These are phyloP conservation scores for Amyelois transitella DNA, from an alignment of 1,140 invertebrate species.

Conservation along the genomic window DNA sequence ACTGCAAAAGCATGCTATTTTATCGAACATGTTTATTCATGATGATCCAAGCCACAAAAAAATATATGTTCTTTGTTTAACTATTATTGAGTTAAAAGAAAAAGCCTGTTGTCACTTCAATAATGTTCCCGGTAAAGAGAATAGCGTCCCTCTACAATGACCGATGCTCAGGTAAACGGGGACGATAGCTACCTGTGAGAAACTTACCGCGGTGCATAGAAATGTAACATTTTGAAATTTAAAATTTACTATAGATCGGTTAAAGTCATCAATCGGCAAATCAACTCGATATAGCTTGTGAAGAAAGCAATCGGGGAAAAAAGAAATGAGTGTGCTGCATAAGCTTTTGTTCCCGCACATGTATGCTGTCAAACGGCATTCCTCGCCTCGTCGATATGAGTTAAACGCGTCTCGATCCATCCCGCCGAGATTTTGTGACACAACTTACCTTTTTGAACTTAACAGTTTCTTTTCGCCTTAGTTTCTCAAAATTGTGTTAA, in stretches of 20 bases:
- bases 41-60: slow-evolving; percentile 3
- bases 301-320: slow-evolving; percentile 48
- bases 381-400: slow-evolving; percentile 62
- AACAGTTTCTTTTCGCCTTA: slow-evolving; percentile 55
- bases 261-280: not conserved
- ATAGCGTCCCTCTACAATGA: slow-evolving; percentile 39
- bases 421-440: slow-evolving; percentile 56
- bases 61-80: not conserved
- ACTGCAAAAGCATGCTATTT: slow-evolving; percentile 4
- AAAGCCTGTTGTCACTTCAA: too few relatives aligned
- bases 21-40: not conserved
- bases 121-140: slow-evolving; percentile 43
- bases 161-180: slow-evolving; percentile 52
- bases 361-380: slow-evolving; percentile 72
- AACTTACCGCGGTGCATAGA: slow-evolving; percentile 1
- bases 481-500: slow-evolving; percentile 39
- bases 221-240: not conserved
- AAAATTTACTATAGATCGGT: not conserved
- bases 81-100: too few relatives aligned
- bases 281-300: not conserved
- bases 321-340: slow-evolving; percentile 57
- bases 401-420: slow-evolving; percentile 60
- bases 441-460: slow-evolving; percentile 71
- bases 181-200: slow-evolving; percentile 50
- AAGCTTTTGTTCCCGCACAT: slow-evolving; percentile 71